Percentiles rank a stretch among this genome's conserved stretches.
These are phyloP conservation scores for Hyles vespertilio DNA, from an alignment of 1,140 invertebrate genomes.

Conservation along the genomic window DNA sequence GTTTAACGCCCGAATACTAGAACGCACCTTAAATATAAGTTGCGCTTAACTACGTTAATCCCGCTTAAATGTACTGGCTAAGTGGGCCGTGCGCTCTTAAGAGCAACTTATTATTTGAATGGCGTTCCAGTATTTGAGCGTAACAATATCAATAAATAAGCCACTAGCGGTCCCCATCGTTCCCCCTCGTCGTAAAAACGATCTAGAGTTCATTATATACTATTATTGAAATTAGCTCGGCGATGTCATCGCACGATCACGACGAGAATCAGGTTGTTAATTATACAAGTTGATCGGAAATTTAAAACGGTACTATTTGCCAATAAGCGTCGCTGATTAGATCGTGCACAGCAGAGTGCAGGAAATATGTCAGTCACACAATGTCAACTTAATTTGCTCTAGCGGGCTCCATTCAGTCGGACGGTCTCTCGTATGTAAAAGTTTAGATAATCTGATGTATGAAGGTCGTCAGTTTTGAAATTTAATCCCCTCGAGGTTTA, in stretches of 20 bases:
- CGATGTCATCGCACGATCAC: neutral
- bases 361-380: slow-evolving; percentile 30
- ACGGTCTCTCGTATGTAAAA: slow-evolving; percentile 49
- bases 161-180: too few relatives aligned
- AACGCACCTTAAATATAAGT: too few relatives aligned
- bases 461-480: slow-evolving; percentile 58
- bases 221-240: slow-evolving; percentile 4
- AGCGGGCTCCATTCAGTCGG: slow-evolving; percentile 36
- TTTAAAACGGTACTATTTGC: slow-evolving; percentile 5
- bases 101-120: too few relatives aligned
- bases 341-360: slow-evolving; percentile 3
- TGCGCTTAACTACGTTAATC: too few relatives aligned
- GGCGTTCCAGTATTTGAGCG: too few relatives aligned
- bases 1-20: too few relatives aligned
- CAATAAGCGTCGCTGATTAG: neutral
- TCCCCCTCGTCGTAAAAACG: too few relatives aligned
- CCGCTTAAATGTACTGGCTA: too few relatives aligned
- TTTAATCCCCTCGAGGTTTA: slow-evolving; percentile 49
- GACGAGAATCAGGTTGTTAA: slow-evolving; percentile 1
- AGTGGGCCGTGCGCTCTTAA: too few relatives aligned
- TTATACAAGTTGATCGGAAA: neutral
- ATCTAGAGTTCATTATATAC: neutral
- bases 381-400: slow-evolving; percentile 46
- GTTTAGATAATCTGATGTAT: slow-evolving; percentile 55
- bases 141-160: too few relatives aligned